Evolutionary conservation across 2,113 vertebrate genomes (phyloP).

Genomic region (Proteles cristata): DNA sequence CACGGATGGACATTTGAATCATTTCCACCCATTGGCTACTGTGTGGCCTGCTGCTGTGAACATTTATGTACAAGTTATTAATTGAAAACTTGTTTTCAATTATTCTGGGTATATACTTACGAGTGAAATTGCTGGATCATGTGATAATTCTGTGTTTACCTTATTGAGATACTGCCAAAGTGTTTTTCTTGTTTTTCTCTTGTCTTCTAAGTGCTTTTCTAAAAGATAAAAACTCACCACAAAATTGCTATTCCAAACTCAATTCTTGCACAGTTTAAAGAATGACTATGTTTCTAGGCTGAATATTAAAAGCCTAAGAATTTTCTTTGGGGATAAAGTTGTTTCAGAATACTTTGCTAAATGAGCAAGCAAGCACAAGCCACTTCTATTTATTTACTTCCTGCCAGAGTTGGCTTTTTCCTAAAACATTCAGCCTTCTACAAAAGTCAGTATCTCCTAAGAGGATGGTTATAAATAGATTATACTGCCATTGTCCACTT

Average conservation of each 20-base stretch:
- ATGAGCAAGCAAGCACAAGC: neutral
- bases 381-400: neutral
- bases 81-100: neutral
- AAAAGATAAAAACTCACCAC: neutral
- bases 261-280: neutral
- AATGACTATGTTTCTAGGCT: neutral
- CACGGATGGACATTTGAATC: neutral
- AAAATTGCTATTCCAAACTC: neutral
- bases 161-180: neutral
- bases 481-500: neutral
- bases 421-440: neutral
- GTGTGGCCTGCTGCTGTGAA: no score
- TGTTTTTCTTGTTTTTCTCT: neutral
- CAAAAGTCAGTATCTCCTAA: neutral
- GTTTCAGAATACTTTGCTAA: neutral
- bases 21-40: neutral
- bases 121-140: neutral
- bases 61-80: neutral
- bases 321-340: neutral
- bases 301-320: neutral
- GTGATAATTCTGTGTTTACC: neutral
- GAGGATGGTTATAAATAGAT: conserved; percentile 36
- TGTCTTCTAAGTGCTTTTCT: neutral
- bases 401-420: neutral
- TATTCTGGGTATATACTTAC: neutral